Evolutionary conservation across 2,797 vertebrate genomes (phyloP), one percentile per base, ranked within the genome.

Genomic region (Psittacula echo): DNA sequence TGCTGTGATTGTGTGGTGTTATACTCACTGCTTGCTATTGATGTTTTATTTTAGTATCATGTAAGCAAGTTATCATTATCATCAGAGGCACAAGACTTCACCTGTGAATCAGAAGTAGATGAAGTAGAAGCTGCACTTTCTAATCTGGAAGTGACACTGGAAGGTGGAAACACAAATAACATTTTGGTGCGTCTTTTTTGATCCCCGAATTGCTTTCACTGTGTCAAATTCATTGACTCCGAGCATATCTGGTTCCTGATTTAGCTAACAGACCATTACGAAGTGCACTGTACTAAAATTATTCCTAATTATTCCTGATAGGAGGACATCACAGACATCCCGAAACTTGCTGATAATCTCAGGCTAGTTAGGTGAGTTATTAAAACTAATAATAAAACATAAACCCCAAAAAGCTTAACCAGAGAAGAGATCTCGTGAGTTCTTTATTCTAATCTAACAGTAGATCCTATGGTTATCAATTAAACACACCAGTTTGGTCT

Each of bases 261-360:
- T 50, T 83, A 83, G 34, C 71, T 54, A 74, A 87, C 10, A 70
- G 71, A 45, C 5, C 5, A 39, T 58, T 93, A 77, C 15, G 37
- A 41, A 86, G 23, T 85, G 27, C 47, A 32, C 15, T 89, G 42
- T 85, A 94, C 85, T 96, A 94, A 97, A 97, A 92, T 91, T 72
- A 93, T 95, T 72, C 94, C 97, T 97, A 82, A 95, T 87, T 98
- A 95, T 97, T 85, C 67, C 89, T 91, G 73, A 83, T 97, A 99
- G 99, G 99, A 99, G 98, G 99, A 99, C 98, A 99, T 99, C 96
- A 99, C 99, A 97, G 99, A 99, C 97, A 99, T 99, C 98, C 99
- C 99, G 45, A 98, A 98, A 95, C 98, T 99, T 96, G 98, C 99
- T 96, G 99, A 99, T 97, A 96, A 98, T 96, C 99, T 99, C 87